Percentiles rank a stretch among this genome's conserved stretches.
Evolutionary conservation across 30 jellyfish, hydroid and myxozoan species (phyloP).

Genomic region (Hydra vulgaris): DNA sequence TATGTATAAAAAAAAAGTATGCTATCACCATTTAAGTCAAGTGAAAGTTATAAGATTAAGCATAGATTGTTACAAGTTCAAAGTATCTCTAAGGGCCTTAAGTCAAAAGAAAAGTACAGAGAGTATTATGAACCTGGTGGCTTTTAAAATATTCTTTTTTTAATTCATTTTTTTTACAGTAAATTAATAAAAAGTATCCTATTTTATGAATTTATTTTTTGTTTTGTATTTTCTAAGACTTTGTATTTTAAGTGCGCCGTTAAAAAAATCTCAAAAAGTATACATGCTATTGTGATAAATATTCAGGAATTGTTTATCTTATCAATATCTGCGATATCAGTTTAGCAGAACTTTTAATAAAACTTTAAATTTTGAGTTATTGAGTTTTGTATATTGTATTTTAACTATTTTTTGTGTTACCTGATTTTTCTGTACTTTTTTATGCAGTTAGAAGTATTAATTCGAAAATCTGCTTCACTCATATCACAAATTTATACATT

Average conservation of each 20-base stretch:
- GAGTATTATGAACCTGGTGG: not conserved
- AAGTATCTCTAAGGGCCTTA: not conserved
- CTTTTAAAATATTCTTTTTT: no score
- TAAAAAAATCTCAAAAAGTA: not conserved
- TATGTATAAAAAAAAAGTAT: no score
- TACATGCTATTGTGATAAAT: not conserved
- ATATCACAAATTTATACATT: not conserved
- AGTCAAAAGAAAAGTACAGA: not conserved
- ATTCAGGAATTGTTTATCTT: not conserved
- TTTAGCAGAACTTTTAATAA: not conserved
- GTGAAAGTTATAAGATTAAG: not conserved
- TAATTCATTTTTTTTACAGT: no score
- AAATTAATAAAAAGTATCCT: no score
- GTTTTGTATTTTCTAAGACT: not conserved
- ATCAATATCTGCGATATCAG: not conserved
- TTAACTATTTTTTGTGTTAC: not conserved
- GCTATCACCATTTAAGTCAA: not conserved
- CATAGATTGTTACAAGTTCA: not conserved
- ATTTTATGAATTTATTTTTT: no score
- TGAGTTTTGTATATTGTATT: not conserved
- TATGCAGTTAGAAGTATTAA: not conserved
- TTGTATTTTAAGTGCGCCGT: not conserved
- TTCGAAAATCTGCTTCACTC: not conserved
- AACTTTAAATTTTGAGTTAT: not conserved
- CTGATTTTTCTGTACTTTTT: not conserved